phyloP scores from a whole-genome alignment of 2,888 invertebrate genomes.

The Thymelicus lineola region DNA sequence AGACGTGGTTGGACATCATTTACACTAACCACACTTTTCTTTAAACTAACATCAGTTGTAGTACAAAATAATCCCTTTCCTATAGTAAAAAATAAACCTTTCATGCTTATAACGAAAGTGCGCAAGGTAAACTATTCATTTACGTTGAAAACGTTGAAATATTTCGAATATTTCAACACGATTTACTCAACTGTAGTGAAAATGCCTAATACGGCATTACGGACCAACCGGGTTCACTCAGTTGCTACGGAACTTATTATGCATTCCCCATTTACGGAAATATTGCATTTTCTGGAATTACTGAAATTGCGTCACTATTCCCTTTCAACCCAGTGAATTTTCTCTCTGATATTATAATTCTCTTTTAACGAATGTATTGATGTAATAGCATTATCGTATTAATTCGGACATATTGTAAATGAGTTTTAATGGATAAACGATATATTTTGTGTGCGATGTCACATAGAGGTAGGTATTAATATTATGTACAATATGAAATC shows the following conservation, averaged over 20 bases:
- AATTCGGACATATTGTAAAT: neutral
- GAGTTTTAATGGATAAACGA: no score
- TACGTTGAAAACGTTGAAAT: conserved; percentile 17
- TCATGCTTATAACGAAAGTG: neutral
- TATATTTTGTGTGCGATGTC: no score
- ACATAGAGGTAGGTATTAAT: no score
- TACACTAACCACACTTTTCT: no score
- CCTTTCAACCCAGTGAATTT: conserved; percentile 14
- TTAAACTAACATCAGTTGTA: no score
- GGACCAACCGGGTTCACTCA: conserved; percentile 21
- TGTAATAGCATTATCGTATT: conserved; percentile 1
- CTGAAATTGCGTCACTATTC: conserved; percentile 23
- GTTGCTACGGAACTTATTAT: conserved; percentile 13
- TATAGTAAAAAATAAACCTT: no score
- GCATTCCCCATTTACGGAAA: conserved; percentile 28
- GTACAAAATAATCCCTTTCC: no score
- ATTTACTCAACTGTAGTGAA: conserved; percentile 16
- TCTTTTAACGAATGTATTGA: neutral
- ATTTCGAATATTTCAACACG: conserved; percentile 23
- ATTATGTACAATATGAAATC: no score
- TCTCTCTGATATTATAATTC: conserved; percentile 4
- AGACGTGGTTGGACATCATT: no score
- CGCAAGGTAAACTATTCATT: neutral
- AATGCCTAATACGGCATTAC: conserved; percentile 28
- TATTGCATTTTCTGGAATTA: conserved; percentile 33